Base-by-base conservation (phyloP, 2,797 vertebrate genomes). In the Crax fasciolata region DNA sequence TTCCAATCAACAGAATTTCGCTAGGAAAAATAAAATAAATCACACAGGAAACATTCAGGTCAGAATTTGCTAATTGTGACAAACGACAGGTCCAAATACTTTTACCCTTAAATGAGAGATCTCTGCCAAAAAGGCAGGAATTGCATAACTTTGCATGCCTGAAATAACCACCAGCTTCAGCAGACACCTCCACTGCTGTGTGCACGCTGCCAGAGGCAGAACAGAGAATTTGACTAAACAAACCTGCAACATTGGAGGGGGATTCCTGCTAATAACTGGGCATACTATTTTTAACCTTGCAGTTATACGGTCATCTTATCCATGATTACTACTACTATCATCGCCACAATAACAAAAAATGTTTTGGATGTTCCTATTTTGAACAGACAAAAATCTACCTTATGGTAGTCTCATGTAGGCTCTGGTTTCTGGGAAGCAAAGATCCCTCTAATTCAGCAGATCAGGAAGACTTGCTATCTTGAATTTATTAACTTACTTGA, bases 321-420 rank as follows among this genome's bases (percentile, higher is more conserved):
- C 11, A 7, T 2, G 13, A 80, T 8, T 30, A 83, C 20, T 59
- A 52, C 28, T 27, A 20, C 39, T 43, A 41, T 14, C 21, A 58
- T 41, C 19, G 7, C 61, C 19, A 43, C 61, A 43, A 21, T 21
- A 57, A 57, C n/a, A 27, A 58, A 38, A 25, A 61, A 54, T 16
- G 13, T 25, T 86, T 32, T 51, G 11, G 65, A 38, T 67, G 63
- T 25, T 65, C 16, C 16, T 32, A 3, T 46, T 87, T 63, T 41
- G 35, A 85, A 59, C 20, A 82, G 9, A 8, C 58, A 23, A 88
- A 62, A 54, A 30, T 39, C 32, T 51, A 24, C 23, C 35, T 51
- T 66, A 84, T 1, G 13, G 62, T 3, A 78, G 27, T 27, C 59
- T 13, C 0, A 0, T 12, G 41, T 0, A 2, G 23, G 32, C 21